A percentile compares a stretch with the other conserved stretches of the same genome.
Conservation (phyloP, 2,113 vertebrate genomes). For the Crypturellus undulatus region DNA sequence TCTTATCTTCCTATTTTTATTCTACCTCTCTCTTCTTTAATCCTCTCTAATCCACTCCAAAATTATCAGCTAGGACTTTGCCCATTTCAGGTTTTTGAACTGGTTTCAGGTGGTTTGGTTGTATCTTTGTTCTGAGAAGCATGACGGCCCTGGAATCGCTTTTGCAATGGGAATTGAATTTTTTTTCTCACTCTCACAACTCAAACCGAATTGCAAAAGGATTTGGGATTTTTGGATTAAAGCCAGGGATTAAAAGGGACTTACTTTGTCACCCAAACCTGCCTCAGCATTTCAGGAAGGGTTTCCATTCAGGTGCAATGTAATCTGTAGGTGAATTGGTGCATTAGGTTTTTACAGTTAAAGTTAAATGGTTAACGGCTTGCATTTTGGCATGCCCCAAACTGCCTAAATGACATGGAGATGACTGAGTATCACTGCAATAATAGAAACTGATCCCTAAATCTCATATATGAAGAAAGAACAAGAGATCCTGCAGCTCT, state of each 20-base stretch:
- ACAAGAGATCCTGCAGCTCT: not conserved
- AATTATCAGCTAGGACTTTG: slow-evolving; percentile 58
- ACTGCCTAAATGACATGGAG: not conserved
- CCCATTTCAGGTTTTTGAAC: slow-evolving; percentile 46
- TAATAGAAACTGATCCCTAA: not conserved
- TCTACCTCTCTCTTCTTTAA: slow-evolving; percentile 47
- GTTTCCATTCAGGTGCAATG: not conserved
- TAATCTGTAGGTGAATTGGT: not conserved
- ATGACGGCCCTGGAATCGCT: slow-evolving; percentile 21
- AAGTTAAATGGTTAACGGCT: not conserved
- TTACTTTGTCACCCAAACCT: slow-evolving; percentile 28
- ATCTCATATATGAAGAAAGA: not conserved
- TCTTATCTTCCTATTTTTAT: slow-evolving; percentile 60
- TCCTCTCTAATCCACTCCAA: slow-evolving; percentile 60
- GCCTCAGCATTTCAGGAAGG: not conserved
- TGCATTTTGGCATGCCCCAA: not conserved
- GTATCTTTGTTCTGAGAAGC: slow-evolving; percentile 54
- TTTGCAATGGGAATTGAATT: slow-evolving; percentile 34
- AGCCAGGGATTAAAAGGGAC: no score
- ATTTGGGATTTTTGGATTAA: slow-evolving; percentile 56
- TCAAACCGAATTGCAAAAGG: slow-evolving; percentile 18
- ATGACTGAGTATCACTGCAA: not conserved
- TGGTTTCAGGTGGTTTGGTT: slow-evolving; percentile 47
- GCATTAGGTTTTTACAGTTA: not conserved
- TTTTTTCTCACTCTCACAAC: slow-evolving; percentile 2